Base-by-base conservation (phyloP, 2,113 vertebrate genomes). In the Xiphias gladius region DNA sequence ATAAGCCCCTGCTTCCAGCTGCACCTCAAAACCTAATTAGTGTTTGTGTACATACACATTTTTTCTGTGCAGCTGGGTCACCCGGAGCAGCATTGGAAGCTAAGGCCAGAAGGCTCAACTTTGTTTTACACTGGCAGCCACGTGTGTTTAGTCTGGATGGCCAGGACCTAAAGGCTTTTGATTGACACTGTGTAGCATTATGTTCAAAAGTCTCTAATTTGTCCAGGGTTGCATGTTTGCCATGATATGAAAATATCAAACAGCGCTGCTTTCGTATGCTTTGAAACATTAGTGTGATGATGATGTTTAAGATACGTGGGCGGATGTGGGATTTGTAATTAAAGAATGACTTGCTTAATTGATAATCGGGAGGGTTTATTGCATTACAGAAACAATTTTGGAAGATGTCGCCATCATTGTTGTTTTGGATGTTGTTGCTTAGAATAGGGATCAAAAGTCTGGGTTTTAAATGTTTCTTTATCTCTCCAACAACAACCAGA, bases 11-110 rank as follows among this genome's bases (percentile, higher is more conserved):
- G 55, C 80, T 62, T 28, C 8, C 57, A 73, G 72, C 80, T 69
- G 52, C 24, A 75, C 76, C 61, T 41, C 43, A 39, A 73, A 52
- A 80, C 50, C 75, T 62, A 57, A 75, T 82, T 77, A 75, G 10
- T 69, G 3, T 68, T 46, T 46, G 43, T 46, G 11, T 46, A 46
- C 13, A 16, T 46, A 46, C 14, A 46, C 43, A 46, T 46, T 16
- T 12, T 48, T 50, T 10, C 7, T 76, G 16, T 57, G 26, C 28
- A 50, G 32, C 68, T 57, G 7, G 8, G 50, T 24, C 48, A 58
- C 19, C 73, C 1, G 41, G 41, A 43, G 41, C 4, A 4, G 41
- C 41, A 13, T 13, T 11, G 43, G 54, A 20, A 32, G 12, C 11
- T 2, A 2, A 13, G 2, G 58, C 64, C 58, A 65, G 12, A 72